Evolutionary conservation across 2,888 invertebrate species (phyloP).

Genomic region (Lepidonotus clava): DNA sequence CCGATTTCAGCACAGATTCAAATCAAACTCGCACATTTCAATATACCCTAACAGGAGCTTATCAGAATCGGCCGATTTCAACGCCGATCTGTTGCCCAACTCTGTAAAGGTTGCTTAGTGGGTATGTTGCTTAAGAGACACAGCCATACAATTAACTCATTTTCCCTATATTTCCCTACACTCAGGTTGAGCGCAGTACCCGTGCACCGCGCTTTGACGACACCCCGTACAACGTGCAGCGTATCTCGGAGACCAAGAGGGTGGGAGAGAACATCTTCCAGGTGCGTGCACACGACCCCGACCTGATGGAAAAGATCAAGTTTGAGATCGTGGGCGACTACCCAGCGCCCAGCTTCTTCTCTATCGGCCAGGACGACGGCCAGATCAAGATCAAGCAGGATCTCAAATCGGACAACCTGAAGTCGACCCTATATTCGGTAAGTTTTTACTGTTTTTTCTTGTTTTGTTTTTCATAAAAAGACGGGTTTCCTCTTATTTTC

Average conservation of each 20-base stretch:
- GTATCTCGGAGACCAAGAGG: conserved; percentile 67
- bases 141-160: too few species aligned
- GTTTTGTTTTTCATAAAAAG: too few species aligned
- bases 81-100: too few species aligned
- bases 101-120: too few species aligned
- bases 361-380: conserved; percentile 67
- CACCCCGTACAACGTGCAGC: conserved; percentile 61
- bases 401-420: conserved; percentile 67
- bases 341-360: conserved; percentile 70
- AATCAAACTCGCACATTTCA: too few species aligned
- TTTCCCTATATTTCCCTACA: background rate
- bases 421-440: conserved; percentile 63
- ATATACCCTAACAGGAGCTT: too few species aligned
- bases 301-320: conserved; percentile 65
- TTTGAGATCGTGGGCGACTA: conserved; percentile 66
- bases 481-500: too few species aligned
- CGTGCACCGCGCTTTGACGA: conserved; percentile 63
- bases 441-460: too few species aligned
- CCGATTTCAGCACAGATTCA: too few species aligned
- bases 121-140: too few species aligned
- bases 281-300: conserved; percentile 71
- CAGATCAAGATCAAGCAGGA: conserved; percentile 65
- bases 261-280: conserved; percentile 65
- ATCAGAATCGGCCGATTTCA: too few species aligned
- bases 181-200: conserved; percentile 55